Conservation (phyloP, 2,797 vertebrate species). For the Enteromius unitaeniatus region DNA sequence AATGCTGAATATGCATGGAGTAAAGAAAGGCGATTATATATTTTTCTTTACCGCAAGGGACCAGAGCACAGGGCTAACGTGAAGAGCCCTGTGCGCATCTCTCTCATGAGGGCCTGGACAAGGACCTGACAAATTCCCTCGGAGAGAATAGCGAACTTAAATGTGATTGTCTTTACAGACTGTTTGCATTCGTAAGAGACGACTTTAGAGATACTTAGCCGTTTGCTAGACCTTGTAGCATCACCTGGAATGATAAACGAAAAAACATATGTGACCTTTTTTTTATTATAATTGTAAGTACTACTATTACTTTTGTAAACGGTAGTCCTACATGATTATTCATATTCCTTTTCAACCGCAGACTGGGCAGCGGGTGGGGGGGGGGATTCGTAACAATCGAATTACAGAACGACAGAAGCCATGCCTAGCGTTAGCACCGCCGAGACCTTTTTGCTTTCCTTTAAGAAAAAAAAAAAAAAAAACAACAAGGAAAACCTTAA, state of each 20-base stretch:
- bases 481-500: conserved; percentile 55
- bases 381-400: conserved; percentile 5
- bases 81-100: conserved; percentile 38
- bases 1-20: conserved; percentile 70
- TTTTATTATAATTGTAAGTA: conserved; percentile 75
- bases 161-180: conserved; percentile 62
- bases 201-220: conserved; percentile 73
- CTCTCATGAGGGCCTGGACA: conserved; percentile 34
- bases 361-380: neutral
- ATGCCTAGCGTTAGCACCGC: conserved; percentile 34
- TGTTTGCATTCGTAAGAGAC: conserved; percentile 66
- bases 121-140: conserved; percentile 53
- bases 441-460: conserved; percentile 56
- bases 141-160: conserved; percentile 55
- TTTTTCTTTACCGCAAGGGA: conserved; percentile 59
- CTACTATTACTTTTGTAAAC: conserved; percentile 66
- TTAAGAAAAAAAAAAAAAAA: conserved; percentile 46
- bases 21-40: conserved; percentile 39
- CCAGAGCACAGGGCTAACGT: conserved; percentile 63
- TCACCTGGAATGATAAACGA: conserved; percentile 69
- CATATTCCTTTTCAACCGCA: conserved; percentile 22
- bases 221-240: conserved; percentile 79
- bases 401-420: conserved; percentile 9
- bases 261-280: conserved; percentile 62
- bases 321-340: conserved; percentile 29